Percentiles rank a stretch among this genome's conserved stretches.
phyloP scores from a whole-genome alignment of 2,888 invertebrate species.

The Slavum lentiscoides region DNA sequence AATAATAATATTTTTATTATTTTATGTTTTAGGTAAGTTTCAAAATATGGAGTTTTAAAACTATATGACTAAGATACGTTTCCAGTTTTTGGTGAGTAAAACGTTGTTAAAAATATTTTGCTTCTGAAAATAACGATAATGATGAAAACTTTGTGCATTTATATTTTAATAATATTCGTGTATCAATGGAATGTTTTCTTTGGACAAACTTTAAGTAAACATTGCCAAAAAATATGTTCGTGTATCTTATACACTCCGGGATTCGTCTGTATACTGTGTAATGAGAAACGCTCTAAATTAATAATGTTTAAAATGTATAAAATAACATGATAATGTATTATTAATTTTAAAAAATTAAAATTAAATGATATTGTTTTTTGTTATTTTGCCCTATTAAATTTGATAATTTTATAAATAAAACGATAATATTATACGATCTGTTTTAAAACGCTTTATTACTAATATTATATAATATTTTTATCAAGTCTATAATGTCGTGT shows the following conservation, averaged over 20 bases:
- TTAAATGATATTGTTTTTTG: no score
- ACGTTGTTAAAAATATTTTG: neutral
- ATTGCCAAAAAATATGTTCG: slow-evolving; percentile 15
- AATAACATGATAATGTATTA: neutral
- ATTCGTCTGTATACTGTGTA: neutral
- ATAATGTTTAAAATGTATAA: neutral
- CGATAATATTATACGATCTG: no score
- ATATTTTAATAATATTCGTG: neutral
- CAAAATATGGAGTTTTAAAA: slow-evolving; percentile 1
- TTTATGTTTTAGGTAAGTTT: slow-evolving; percentile 36
- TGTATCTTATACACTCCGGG: neutral
- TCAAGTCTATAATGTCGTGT: no score
- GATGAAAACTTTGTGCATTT: neutral
- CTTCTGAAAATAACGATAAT: neutral
- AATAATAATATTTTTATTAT: neutral
- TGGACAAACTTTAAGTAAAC: neutral
- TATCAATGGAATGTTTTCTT: neutral
- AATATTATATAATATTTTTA: no score
- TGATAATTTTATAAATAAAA: no score
- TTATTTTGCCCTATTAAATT: no score
- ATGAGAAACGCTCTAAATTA: neutral
- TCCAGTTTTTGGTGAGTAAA: slow-evolving; percentile 6
- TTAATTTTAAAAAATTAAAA: no score
- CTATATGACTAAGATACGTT: neutral
- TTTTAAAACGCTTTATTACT: no score